A percentile compares a stretch with the other conserved stretches of the same genome.
These are phyloP conservation scores for cat (Felis catus) DNA, from an alignment of 2,113 vertebrate genomes.

Conservation along the genomic window F.catus_Fca126_mat1.0 CM031426.1:37822501-37823000, in stretches of 20 bases:
- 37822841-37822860: background rate
- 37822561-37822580: background rate
- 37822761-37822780: background rate
- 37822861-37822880: background rate
- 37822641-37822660: background rate
- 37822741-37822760: background rate
- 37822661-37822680: conserved; percentile 18
- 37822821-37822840: background rate
- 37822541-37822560: background rate
- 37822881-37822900: background rate
- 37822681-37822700: background rate
- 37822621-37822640: background rate
- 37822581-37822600: background rate
- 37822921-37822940: background rate
- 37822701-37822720: background rate
- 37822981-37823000: no score
- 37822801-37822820: background rate
- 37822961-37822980: no score
- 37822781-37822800: background rate
- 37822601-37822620: background rate
- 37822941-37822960: no score
- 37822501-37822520: background rate
- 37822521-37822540: background rate
- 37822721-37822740: background rate
- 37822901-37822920: background rate